Evolutionary conservation across 30 jellyfish, hydroid and myxozoan genomes (phyloP).

Genomic region (Pelagia noctiluca): DNA sequence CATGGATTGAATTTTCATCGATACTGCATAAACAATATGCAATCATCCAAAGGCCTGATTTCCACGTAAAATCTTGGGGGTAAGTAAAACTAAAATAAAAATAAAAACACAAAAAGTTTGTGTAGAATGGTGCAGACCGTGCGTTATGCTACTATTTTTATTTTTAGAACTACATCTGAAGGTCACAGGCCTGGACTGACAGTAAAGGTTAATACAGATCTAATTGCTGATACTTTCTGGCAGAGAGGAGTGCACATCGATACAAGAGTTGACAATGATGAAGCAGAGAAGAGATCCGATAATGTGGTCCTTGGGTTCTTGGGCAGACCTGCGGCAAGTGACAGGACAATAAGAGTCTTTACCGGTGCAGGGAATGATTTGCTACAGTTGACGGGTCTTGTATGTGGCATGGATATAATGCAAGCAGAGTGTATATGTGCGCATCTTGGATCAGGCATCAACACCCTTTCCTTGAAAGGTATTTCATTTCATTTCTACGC

Average conservation of each 20-base stretch:
- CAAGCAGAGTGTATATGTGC: not conserved
- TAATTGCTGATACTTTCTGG: conserved; percentile 3
- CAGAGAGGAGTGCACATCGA: conserved; percentile 2
- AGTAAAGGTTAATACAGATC: conserved; percentile 22
- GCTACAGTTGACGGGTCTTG: not conserved
- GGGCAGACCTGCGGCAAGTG: not conserved
- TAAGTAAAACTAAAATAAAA: no score
- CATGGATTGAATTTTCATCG: no score
- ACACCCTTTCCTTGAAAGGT: conserved; percentile 17
- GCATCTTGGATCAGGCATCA: conserved; percentile 14
- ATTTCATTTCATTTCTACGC: not conserved
- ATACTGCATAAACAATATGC: no score
- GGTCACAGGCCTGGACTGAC: conserved; percentile 5
- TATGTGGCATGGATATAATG: not conserved
- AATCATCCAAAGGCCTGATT: no score
- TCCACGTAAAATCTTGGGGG: no score
- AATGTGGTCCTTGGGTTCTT: conserved; percentile 11
- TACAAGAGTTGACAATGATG: not conserved
- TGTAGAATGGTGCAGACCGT: not conserved
- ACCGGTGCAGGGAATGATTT: conserved; percentile 26
- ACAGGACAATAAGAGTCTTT: not conserved
- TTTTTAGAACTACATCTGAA: not conserved
- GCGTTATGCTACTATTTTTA: not conserved
- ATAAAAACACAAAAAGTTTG: no score
- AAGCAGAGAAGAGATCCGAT: not conserved